A percentile compares a stretch with the other conserved stretches of the same genome.
Conservation (phyloP, 2,797 vertebrate species). For the Triplophysa yarkandensis region DNA sequence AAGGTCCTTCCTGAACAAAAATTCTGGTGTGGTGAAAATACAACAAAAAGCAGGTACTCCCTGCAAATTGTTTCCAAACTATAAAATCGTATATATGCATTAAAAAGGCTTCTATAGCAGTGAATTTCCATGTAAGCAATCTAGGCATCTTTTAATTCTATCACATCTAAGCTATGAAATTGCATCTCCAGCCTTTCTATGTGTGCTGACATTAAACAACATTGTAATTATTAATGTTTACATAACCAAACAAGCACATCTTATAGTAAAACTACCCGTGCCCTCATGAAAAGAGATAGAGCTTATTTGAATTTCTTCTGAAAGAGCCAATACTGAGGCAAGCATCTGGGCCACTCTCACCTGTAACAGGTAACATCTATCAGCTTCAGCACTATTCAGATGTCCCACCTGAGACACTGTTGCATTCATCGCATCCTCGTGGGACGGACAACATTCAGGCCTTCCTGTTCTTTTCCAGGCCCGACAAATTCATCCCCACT, state of each 20-base stretch:
- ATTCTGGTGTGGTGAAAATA: no score
- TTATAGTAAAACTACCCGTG: background rate
- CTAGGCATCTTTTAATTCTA: background rate
- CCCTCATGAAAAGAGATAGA: background rate
- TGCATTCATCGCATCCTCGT: constrained; percentile 50
- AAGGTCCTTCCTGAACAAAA: no score
- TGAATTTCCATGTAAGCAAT: no score
- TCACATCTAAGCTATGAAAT: no score
- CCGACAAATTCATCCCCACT: constrained; percentile 80
- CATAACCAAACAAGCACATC: background rate
- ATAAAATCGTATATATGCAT: no score
- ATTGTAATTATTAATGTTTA: constrained; percentile 18
- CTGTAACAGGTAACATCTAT: constrained; percentile 73
- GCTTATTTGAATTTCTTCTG: constrained; percentile 27
- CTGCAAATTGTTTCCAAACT: no score
- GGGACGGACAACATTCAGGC: constrained; percentile 64
- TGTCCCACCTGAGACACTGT: constrained; percentile 53
- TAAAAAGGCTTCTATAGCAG: no score
- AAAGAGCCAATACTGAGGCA: constrained; percentile 44
- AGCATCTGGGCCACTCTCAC: constrained; percentile 65
- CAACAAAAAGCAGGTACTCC: no score
- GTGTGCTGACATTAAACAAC: background rate
- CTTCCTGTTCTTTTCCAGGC: constrained; percentile 69
- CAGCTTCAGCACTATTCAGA: constrained; percentile 49
- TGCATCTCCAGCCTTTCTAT: background rate